Evolutionary conservation across 2,888 invertebrate genomes (phyloP).

Genomic region (Hoplodrina ambigua): DNA sequence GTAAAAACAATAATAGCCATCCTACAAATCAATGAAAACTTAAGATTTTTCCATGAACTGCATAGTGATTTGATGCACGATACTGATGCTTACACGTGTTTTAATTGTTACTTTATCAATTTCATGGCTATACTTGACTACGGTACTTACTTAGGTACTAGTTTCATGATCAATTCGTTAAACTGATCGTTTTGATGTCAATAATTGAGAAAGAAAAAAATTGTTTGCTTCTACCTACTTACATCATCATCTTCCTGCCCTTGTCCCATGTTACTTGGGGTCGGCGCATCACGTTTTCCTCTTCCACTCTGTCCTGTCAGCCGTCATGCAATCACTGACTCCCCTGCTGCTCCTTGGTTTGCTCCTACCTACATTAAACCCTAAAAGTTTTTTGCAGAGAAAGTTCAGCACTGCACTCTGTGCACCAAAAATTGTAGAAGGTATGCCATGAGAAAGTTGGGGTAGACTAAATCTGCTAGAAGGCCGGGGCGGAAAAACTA

Average conservation of each 20-base stretch:
- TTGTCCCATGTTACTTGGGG: too few relatives aligned
- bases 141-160: not conserved
- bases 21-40: conserved; percentile 48
- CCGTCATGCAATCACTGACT: too few relatives aligned
- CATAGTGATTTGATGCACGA: conserved; percentile 48
- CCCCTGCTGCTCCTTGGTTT: too few relatives aligned
- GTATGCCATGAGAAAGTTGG: too few relatives aligned
- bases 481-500: too few relatives aligned
- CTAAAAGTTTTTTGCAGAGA: not conserved
- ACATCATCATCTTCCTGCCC: too few relatives aligned
- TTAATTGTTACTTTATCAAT: conserved; percentile 53
- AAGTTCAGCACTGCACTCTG: not conserved
- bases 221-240: not conserved
- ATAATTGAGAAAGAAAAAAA: not conserved
- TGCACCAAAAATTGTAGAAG: not conserved
- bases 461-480: too few relatives aligned
- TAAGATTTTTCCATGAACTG: conserved; percentile 41
- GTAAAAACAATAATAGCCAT: conserved; percentile 38
- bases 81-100: conserved; percentile 60
- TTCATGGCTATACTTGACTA: conserved; percentile 41
- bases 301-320: too few relatives aligned
- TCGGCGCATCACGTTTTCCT: too few relatives aligned
- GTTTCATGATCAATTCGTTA: conserved; percentile 38
- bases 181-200: conserved; percentile 1
- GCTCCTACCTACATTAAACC: too few relatives aligned